A percentile compares a stretch with the other conserved stretches of the same genome.
phyloP scores from a whole-genome alignment of 1,140 invertebrate genomes.

The Psix sp. region DNA sequence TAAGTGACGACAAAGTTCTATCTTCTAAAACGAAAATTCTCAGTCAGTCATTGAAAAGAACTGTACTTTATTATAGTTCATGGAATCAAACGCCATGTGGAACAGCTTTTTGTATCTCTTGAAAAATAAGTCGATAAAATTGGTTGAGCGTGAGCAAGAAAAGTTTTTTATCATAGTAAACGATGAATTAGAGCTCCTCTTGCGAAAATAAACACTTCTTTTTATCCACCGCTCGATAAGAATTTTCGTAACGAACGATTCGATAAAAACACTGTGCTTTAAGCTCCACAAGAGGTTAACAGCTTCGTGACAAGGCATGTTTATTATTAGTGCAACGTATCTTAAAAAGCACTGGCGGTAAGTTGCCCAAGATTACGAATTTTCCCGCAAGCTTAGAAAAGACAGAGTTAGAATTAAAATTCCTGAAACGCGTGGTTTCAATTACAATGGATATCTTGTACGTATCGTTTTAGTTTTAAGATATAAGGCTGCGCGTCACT shows the following conservation, averaged over 20 bases:
- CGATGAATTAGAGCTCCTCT: too few species aligned
- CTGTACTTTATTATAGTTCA: constrained; percentile 12
- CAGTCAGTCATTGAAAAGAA: constrained; percentile 18
- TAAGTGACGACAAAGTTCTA: constrained; percentile 21
- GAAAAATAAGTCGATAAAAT: too few species aligned
- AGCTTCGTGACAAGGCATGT: constrained; percentile 50
- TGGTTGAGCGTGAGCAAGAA: too few species aligned
- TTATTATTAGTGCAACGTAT: constrained; percentile 44
- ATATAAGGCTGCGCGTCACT: too few species aligned
- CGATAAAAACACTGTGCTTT: constrained; percentile 44
- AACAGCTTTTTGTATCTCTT: not conserved
- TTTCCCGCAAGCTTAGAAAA: too few species aligned
- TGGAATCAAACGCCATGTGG: constrained; percentile 7
- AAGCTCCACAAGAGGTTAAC: constrained; percentile 56
- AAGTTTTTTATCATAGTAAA: too few species aligned
- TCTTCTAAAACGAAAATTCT: constrained; percentile 19
- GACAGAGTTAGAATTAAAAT: too few species aligned
- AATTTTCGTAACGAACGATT: constrained; percentile 45
- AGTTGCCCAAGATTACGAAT: too few species aligned
- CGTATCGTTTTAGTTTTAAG: too few species aligned
- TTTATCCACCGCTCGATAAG: constrained; percentile 12
- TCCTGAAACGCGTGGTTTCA: too few species aligned
- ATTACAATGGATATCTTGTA: too few species aligned
- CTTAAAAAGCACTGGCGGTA: too few species aligned
- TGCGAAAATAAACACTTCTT: constrained; percentile 29